A percentile compares a stretch with the other conserved stretches of the same genome.
These are phyloP conservation scores for Diceros bicornis DNA, from an alignment of 2,797 vertebrate species.

Conservation along the genomic window DNA sequence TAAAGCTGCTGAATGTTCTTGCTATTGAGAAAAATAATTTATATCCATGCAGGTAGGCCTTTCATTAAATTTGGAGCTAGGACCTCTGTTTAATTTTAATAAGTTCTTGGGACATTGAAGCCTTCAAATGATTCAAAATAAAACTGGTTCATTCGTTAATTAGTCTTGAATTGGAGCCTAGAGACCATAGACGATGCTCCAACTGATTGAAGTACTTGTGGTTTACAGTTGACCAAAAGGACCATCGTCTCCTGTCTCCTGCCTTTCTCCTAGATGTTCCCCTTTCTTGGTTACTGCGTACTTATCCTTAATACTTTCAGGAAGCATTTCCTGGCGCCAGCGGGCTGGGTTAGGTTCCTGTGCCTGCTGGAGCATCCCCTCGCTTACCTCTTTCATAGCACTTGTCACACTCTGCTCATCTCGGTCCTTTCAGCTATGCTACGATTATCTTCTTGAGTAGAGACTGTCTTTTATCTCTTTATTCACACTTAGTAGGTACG, in stretches of 20 bases:
- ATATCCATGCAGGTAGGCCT: background rate
- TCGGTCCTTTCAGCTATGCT: background rate
- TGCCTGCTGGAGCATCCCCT: background rate
- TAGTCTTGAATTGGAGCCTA: background rate
- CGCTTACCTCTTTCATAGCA: background rate
- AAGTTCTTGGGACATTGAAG: background rate
- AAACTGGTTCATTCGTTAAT: conserved; percentile 15
- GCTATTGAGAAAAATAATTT: background rate
- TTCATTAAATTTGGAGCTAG: conserved; percentile 2
- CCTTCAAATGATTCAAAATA: conserved; percentile 5
- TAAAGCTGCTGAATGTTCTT: background rate
- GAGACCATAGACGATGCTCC: background rate
- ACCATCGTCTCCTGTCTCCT: background rate
- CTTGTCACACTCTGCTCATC: background rate
- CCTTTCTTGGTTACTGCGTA: background rate
- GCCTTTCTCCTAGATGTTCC: background rate
- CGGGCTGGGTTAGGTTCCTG: background rate
- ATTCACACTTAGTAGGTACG: background rate
- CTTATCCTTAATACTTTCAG: background rate
- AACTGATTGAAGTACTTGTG: background rate
- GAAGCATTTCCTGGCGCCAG: background rate
- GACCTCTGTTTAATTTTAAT: background rate
- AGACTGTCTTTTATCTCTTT: background rate
- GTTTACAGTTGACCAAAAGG: background rate
- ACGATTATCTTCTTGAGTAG: background rate